Conservation (phyloP, 2,113 vertebrate genomes). For the Chelonoidis abingdonii region DNA sequence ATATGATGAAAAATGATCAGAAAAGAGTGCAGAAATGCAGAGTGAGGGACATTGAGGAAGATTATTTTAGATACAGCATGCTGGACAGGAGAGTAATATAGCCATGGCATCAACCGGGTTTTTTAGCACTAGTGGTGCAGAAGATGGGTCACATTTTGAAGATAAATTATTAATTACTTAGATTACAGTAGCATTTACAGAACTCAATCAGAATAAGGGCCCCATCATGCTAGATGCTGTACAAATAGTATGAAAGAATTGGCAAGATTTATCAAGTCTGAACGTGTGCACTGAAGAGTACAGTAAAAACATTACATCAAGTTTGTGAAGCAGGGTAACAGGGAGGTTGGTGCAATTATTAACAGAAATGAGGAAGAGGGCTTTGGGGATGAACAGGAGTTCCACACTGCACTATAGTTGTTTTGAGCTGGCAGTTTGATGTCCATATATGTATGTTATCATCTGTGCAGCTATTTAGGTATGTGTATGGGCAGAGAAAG, state of each 20-base stretch:
- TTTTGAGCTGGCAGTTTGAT: background rate
- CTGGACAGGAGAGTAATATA: background rate
- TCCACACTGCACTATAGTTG: background rate
- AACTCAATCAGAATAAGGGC: background rate
- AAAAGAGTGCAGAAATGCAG: background rate
- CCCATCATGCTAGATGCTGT: background rate
- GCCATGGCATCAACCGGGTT: background rate
- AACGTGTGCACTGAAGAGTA: background rate
- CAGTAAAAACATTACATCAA: background rate
- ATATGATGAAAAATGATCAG: background rate
- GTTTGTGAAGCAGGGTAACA: background rate
- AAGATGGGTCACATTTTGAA: background rate
- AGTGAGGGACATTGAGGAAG: background rate
- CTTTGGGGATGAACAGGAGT: background rate
- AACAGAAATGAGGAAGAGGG: background rate
- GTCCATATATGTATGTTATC: background rate
- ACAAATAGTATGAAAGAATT: background rate
- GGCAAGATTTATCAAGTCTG: background rate
- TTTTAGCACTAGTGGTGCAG: background rate
- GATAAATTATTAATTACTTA: background rate
- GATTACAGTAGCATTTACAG: background rate
- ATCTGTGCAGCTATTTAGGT: background rate
- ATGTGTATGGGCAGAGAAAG: background rate
- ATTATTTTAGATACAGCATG: background rate
- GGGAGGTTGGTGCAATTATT: background rate